Evolutionary conservation across 2,797 vertebrate species (phyloP).

Genomic region (Ctenochaetus hawaiiensis): DNA sequence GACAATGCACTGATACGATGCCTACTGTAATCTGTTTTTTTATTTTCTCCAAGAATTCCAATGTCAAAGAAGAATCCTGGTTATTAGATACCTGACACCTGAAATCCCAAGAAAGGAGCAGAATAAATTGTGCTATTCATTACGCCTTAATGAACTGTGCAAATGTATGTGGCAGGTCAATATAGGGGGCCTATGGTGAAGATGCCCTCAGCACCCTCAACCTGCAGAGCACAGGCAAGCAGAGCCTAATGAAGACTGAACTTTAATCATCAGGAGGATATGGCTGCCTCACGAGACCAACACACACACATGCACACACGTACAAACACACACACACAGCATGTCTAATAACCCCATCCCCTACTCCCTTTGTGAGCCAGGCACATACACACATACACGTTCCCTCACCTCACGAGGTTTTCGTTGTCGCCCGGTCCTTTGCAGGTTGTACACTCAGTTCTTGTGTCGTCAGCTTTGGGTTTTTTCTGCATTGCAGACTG

Average conservation of each 20-base stretch:
- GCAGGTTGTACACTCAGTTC: slow-evolving; percentile 95
- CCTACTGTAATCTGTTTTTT: slow-evolving; percentile 39
- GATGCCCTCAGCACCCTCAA: slow-evolving; percentile 55
- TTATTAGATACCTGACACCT: slow-evolving; percentile 66
- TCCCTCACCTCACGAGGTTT: slow-evolving; percentile 95
- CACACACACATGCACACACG: slow-evolving; percentile 9
- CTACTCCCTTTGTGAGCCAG: not conserved
- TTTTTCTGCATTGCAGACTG: slow-evolving; percentile 94
- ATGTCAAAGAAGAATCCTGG: slow-evolving; percentile 63
- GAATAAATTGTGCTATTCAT: slow-evolving; percentile 85
- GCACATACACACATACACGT: slow-evolving; percentile 30
- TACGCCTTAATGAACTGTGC: slow-evolving; percentile 81
- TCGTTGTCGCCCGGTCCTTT: slow-evolving; percentile 98
- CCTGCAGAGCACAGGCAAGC: slow-evolving; percentile 65
- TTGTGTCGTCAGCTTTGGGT: slow-evolving; percentile 93
- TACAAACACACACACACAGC: slow-evolving; percentile 6
- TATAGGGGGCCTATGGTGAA: slow-evolving; percentile 69
- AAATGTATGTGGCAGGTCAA: slow-evolving; percentile 84
- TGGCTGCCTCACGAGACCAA: slow-evolving; percentile 54
- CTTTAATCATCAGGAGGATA: slow-evolving; percentile 81
- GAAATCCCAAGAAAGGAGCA: slow-evolving; percentile 58
- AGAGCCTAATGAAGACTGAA: slow-evolving; percentile 81
- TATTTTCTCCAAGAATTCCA: slow-evolving; percentile 43
- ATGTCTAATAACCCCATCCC: slow-evolving; percentile 15
- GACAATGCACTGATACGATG: slow-evolving; percentile 31